Percentiles rank a stretch among this genome's conserved stretches.
Conservation (phyloP, 2,113 vertebrate species). For the Verasper variegatus region DNA sequence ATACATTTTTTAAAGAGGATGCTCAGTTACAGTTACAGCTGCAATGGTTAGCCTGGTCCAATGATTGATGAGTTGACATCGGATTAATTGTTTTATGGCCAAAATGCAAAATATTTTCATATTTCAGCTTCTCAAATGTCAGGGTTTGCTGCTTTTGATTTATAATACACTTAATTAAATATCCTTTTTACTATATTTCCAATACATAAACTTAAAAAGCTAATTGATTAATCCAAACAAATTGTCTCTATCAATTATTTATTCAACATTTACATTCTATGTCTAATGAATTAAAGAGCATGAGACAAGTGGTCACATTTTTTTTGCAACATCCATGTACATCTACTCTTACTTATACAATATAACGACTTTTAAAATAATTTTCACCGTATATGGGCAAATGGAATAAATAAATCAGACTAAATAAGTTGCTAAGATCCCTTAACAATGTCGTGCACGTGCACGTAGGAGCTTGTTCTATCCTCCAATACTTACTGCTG, state of each 20-base stretch:
- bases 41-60: neutral
- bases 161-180: too few species aligned
- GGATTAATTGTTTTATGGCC: neutral
- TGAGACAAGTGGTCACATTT: neutral
- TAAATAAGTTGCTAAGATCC: neutral
- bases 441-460: neutral
- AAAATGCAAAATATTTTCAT: neutral
- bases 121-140: neutral
- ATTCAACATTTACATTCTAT: too few species aligned
- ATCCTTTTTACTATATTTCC: too few species aligned
- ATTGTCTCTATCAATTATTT: too few species aligned
- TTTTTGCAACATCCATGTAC: too few species aligned
- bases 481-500: neutral
- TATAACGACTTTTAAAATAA: too few species aligned
- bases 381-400: conserved; percentile 2
- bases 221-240: too few species aligned
- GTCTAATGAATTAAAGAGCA: too few species aligned
- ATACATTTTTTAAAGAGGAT: too few species aligned
- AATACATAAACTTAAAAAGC: too few species aligned
- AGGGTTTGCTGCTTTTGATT: too few species aligned
- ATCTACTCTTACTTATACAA: too few species aligned
- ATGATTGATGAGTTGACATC: neutral
- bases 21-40: neutral
- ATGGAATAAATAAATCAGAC: neutral
- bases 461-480: neutral